Evolutionary conservation across 2,113 vertebrate genomes (phyloP).

Genomic region (Passer domesticus): DNA sequence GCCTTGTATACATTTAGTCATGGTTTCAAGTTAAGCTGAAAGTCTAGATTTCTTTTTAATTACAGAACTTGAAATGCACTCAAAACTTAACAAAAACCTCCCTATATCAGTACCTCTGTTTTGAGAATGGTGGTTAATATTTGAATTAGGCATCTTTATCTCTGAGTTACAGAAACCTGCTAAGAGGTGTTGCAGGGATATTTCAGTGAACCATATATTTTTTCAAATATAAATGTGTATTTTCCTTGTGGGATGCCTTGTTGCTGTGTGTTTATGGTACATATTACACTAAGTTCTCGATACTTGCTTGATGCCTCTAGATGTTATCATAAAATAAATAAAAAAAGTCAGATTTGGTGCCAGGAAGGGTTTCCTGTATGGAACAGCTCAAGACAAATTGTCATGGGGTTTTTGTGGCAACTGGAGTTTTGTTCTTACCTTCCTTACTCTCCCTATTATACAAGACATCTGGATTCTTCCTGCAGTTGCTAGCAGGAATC

Average conservation of each 20-base stretch:
- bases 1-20: neutral
- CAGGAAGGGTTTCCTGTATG: neutral
- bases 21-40: neutral
- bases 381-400: neutral
- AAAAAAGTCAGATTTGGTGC: neutral
- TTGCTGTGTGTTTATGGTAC: neutral
- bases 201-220: neutral
- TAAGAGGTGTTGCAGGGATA: neutral
- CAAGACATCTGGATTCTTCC: neutral
- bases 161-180: neutral
- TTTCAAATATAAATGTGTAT: neutral
- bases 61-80: neutral
- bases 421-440: neutral
- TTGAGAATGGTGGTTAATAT: neutral
- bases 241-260: neutral
- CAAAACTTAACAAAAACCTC: neutral
- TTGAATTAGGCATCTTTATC: neutral
- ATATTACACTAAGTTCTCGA: neutral
- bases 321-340: neutral
- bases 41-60: neutral
- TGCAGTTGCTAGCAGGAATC: neutral
- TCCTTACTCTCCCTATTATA: neutral
- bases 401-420: rapidly evolving
- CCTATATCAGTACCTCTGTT: neutral
- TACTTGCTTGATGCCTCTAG: neutral